A percentile compares a stretch with the other conserved stretches of the same genome.
phyloP scores from a whole-genome alignment of 1,140 invertebrate genomes.

The Drosophila parabipectinata region DNA sequence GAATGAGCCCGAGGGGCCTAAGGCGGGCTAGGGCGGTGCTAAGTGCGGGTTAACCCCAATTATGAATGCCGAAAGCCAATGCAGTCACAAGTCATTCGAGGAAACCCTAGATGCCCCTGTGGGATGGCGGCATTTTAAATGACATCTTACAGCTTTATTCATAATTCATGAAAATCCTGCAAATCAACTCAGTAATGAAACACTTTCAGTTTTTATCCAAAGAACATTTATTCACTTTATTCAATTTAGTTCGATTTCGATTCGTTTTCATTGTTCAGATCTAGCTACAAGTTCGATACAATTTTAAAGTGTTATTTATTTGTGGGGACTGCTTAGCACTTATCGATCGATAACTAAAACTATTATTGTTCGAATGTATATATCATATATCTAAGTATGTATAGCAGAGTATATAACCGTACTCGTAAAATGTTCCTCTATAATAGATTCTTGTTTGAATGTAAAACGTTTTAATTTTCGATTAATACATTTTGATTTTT shows the following conservation, averaged over 20 bases:
- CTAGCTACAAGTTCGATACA: conserved; percentile 63
- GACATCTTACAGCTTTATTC: background rate
- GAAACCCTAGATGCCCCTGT: conserved; percentile 15
- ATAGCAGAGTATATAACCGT: conserved; percentile 50
- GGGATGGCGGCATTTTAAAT: conserved; percentile 17
- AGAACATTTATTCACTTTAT: conserved; percentile 50
- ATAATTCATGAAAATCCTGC: background rate
- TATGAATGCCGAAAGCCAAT: conserved; percentile 25
- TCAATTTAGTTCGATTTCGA: conserved; percentile 54
- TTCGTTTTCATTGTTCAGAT: conserved; percentile 60
- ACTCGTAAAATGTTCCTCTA: conserved; percentile 57
- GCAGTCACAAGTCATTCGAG: conserved; percentile 6
- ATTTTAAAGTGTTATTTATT: conserved; percentile 12
- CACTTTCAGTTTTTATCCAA: conserved; percentile 8
- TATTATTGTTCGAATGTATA: conserved; percentile 79
- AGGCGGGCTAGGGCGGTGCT: background rate
- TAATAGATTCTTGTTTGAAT: conserved; percentile 20
- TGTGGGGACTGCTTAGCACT: conserved; percentile 48
- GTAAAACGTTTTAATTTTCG: conserved; percentile 47
- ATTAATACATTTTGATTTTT: conserved; percentile 57
- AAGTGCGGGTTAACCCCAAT: conserved; percentile 25
- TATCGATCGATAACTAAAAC: conserved; percentile 63
- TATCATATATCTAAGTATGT: conserved; percentile 49
- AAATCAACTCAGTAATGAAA: conserved; percentile 1
- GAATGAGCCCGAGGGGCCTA: conserved; percentile 10